Conservation (phyloP, 2,113 vertebrate species). For the Pelusios castaneus region DNA sequence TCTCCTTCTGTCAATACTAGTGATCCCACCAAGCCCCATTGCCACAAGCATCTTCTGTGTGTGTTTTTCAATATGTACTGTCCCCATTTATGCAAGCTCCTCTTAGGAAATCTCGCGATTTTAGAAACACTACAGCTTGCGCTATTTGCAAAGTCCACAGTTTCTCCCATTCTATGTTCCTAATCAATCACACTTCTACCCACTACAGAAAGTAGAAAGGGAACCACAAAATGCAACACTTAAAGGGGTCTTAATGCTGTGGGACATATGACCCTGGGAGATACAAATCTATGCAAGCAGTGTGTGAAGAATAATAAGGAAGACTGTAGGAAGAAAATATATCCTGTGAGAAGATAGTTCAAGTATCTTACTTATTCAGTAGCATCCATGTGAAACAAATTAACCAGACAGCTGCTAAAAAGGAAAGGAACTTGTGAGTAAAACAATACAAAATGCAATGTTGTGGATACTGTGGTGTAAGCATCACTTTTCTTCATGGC, state of each 20-base stretch:
- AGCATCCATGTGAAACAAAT: slow-evolving; percentile 26
- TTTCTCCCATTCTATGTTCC: neutral
- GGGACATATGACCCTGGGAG: neutral
- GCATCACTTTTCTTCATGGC: neutral
- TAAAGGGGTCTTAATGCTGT: neutral
- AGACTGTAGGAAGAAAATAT: neutral
- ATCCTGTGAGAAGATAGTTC: slow-evolving; percentile 2
- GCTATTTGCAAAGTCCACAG: neutral
- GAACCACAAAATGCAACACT: neutral
- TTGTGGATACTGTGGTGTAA: neutral
- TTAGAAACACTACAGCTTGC: neutral
- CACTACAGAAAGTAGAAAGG: neutral
- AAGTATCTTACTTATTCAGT: slow-evolving; percentile 3
- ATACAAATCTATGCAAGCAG: neutral
- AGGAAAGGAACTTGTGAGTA: rapidly evolving
- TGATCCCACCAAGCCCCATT: neutral
- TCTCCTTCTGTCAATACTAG: neutral
- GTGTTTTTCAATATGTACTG: neutral
- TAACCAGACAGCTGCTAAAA: slow-evolving; percentile 7
- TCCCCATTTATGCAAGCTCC: neutral
- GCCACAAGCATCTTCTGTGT: neutral
- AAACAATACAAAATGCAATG: slow-evolving; percentile 11
- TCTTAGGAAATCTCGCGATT: neutral
- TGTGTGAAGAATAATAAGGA: neutral
- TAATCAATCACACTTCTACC: neutral